Evolutionary conservation across 2,888 invertebrate genomes (phyloP), one percentile per base, ranked within the genome.

Genomic region (Stenichneumon culpator): DNA sequence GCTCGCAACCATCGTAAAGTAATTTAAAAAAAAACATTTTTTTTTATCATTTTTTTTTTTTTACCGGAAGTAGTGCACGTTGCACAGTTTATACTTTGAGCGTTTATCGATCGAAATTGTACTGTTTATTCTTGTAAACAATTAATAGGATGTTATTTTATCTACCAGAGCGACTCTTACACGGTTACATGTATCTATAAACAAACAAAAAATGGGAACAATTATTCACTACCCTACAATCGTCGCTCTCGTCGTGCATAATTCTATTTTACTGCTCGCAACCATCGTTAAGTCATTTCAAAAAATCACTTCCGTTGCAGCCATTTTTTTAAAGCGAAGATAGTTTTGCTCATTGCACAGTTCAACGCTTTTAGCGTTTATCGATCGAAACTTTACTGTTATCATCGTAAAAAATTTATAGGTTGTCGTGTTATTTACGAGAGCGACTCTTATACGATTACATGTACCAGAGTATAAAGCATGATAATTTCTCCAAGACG

Each of bases 321-420:
- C 50, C 6, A 14, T 14, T 14, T 69, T 52, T 14, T 22, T 14
- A 0, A 3, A 3, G 2, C 16, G 50, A 16, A 44, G 16, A 16
- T 44, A 25, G n/a, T n/a, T n/a, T n/a, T 14, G 19, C 22, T 1
- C 9, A 3, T 19, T 32, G 39, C 19, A 16, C 25, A 19, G 25
- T 60, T 44, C 44, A 60, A 73, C 60, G 11, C 39, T 54, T 57
- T 57, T 57, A 54, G 54, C n/a, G 60, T 60, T 54, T 60, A 74
- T 74, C 19, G 74, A 60, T 47, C 32, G 28, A n/a, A 47, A 28
- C 28, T n/a, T 36, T 16, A 60, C 25, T 47, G 60, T 60, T 32
- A n/a, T 28, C 47, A 1, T 19, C 47, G n/a, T 74, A 63, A 74
- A 74, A 0, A 47, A 63, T 74, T 60, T 47, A 74, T 6, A n/a